Evolutionary conservation across 1,140 invertebrate species (phyloP).

Genomic region (Bombus cullumanus): DNA sequence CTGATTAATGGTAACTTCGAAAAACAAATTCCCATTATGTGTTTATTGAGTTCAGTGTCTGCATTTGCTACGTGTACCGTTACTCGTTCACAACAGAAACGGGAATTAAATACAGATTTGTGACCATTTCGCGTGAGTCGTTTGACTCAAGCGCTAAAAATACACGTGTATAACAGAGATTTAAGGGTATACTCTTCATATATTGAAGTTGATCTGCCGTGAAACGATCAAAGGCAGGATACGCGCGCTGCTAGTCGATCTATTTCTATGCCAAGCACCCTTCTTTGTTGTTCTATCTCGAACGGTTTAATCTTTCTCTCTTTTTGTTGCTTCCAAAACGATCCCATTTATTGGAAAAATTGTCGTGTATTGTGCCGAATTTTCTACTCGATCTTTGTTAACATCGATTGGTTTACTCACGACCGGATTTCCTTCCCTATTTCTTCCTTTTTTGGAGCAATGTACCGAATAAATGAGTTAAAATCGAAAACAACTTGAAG

Average conservation of each 20-base stretch:
- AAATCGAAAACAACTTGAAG: too few relatives aligned
- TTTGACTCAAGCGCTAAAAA: conserved; percentile 4
- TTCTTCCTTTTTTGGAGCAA: background rate
- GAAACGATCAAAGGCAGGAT: conserved; percentile 63
- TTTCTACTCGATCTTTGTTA: background rate
- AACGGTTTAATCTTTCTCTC: background rate
- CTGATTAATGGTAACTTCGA: background rate
- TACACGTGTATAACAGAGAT: background rate
- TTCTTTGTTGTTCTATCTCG: background rate
- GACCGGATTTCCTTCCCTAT: background rate
- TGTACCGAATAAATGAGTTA: background rate
- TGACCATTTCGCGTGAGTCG: background rate
- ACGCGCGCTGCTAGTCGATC: conserved; percentile 43
- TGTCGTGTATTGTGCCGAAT: background rate
- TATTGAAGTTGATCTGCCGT: conserved; percentile 47
- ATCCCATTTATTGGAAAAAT: conserved; percentile 31
- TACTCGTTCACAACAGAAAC: background rate
- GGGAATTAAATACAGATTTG: background rate
- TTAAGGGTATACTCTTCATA: conserved; percentile 8
- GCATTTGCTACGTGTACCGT: background rate
- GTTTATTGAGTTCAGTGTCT: background rate
- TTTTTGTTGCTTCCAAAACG: background rate
- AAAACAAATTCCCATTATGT: background rate
- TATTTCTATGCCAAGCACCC: conserved; percentile 44
- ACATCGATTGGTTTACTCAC: background rate